Percentiles rank a stretch among this genome's conserved stretches.
These are phyloP conservation scores for Lanius ludovicianus DNA, from an alignment of 2,113 vertebrate species.

Conservation along the genomic window DNA sequence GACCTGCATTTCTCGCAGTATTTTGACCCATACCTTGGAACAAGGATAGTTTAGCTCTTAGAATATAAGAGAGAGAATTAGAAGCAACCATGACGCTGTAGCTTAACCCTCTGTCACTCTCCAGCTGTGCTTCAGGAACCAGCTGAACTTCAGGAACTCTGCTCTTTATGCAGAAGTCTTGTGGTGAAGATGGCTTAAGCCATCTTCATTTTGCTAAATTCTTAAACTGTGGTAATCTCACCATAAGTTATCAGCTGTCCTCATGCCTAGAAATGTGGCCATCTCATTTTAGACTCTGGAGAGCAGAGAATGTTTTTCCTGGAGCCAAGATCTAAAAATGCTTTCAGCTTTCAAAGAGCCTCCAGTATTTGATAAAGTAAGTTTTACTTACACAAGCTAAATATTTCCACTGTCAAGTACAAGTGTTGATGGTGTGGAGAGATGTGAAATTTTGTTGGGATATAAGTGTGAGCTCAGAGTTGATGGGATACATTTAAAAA, in stretches of 20 bases:
- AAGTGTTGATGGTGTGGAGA: neutral
- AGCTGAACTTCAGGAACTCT: neutral
- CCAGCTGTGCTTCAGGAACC: neutral
- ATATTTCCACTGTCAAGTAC: neutral
- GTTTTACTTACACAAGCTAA: neutral
- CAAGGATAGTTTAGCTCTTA: neutral
- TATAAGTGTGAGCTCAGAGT: neutral
- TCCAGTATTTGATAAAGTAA: neutral
- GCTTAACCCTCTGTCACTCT: neutral
- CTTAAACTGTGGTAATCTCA: neutral
- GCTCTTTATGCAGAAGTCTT: neutral
- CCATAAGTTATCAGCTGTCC: neutral
- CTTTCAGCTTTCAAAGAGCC: neutral
- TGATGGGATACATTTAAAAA: neutral
- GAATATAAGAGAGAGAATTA: neutral
- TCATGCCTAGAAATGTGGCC: neutral
- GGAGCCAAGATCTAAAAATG: neutral
- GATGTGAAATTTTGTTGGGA: neutral
- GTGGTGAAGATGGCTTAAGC: neutral
- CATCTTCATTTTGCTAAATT: neutral
- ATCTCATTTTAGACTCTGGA: neutral
- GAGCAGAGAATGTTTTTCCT: neutral
- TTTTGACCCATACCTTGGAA: neutral
- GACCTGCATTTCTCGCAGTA: neutral
- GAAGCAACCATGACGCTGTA: neutral